Evolutionary conservation across 2,113 vertebrate species (phyloP), one percentile per base, ranked within the genome.

Genomic region (Sarotherodon lohbergeri): DNA sequence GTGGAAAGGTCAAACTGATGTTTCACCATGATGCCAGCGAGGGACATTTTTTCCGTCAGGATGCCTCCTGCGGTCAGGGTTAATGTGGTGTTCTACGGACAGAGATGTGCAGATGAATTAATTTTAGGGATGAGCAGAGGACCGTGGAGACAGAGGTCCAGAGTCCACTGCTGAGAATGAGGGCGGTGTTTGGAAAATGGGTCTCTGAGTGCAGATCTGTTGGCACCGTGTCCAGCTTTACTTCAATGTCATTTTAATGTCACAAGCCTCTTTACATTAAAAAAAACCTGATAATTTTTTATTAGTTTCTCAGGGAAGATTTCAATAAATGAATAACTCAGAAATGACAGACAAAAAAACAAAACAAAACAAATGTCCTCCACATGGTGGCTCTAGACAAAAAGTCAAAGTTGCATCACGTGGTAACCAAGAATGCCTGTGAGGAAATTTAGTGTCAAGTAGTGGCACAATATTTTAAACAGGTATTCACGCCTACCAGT

Each of bases 71-170:
- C 82, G 92, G 91, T 94, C 88, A 13, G 94, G 94, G 96, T 96
- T 96, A 96, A 96, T 96, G 95, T 96, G 93, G 90, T 95, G 93
- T 91, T 92, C 84, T 85, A 93, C 59, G 90, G 87, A 95, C 90
- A 85, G 95, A 96, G 96, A 96, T 96, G 96, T 97, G 96, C 95
- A 90, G 95, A 96, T 97, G 96, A 96, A 97, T 97, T 97, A 95
- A 95, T 96, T 97, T 96, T 94, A 92, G 81, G 94, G 95, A 94
- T 96, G 95, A 95, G 96, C 97, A 97, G 86, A 96, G 95, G 92
- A 97, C 95, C 96, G 86, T 93, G 95, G 96, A 96, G 96, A 96
- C 94, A 82, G 86, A 79, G 85, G 89, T 91, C 36, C 92, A 94
- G 91, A 95, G 95, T 95, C 95, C 95, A 92, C 78, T 14, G 84